Conservation (phyloP, 2,888 invertebrate species). For the Anticlea derivata region DNA sequence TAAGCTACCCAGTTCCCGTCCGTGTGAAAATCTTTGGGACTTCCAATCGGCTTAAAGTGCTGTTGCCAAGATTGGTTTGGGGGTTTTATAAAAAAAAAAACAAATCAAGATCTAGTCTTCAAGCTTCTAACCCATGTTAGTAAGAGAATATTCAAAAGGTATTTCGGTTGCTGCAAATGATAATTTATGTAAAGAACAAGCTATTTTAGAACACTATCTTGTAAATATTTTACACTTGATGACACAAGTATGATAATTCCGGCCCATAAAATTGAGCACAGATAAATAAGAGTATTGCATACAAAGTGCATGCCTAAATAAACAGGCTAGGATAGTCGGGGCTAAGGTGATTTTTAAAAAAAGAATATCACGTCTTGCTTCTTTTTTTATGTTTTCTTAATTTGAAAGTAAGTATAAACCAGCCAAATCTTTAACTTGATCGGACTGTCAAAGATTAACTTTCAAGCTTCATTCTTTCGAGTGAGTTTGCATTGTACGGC, state of each 20-base stretch:
- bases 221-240: neutral
- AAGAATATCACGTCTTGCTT: too few relatives aligned
- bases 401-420: constrained; percentile 29
- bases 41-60: too few relatives aligned
- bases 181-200: neutral
- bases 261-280: constrained; percentile 19
- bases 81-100: too few relatives aligned
- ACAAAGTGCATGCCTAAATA: constrained; percentile 22
- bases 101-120: too few relatives aligned
- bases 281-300: constrained; percentile 17
- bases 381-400: too few relatives aligned
- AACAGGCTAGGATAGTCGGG: constrained; percentile 15
- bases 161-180: too few relatives aligned
- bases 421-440: constrained; percentile 23
- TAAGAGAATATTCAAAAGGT: too few relatives aligned
- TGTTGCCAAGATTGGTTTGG: too few relatives aligned
- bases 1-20: too few relatives aligned
- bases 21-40: too few relatives aligned
- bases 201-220: neutral
- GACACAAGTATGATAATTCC: constrained; percentile 8
- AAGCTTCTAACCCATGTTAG: too few relatives aligned
- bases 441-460: constrained; percentile 28
- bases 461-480: constrained; percentile 25
- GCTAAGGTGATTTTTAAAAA: too few relatives aligned
- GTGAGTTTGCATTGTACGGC: constrained; percentile 28